Evolutionary conservation across 2,888 invertebrate species (phyloP), one percentile per base, ranked within the genome.

Genomic region (Endomychus coccineus): DNA sequence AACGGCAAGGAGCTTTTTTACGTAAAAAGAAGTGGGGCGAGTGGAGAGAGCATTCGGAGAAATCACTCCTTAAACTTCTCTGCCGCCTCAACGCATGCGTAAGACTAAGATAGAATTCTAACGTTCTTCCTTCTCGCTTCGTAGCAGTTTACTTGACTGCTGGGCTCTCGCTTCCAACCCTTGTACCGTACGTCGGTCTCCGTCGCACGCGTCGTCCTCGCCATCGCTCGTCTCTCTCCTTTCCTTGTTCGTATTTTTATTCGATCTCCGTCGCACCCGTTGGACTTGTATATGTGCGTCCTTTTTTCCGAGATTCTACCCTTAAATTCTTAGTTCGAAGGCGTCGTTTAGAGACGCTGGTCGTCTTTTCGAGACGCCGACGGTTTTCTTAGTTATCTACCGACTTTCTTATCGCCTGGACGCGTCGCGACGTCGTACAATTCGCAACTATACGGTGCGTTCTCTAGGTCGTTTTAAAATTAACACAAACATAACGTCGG

Each of bases 371-470:
- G 55, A 60, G 63, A 62, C 62, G 62, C 56, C 66, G 65, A 58
- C 61, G 62, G 53, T 56, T 64, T 64, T 66, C 66, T 66, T 66
- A 66, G 66, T 66, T 63, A 62, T 62, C 63, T 58, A 54, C 61
- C 56, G 61, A 59, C 62, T 64, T 66, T 64, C 66, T 67, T 67
- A 60, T 59, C 60, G 64, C 57, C 54, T 56, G 55, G 62, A 63
- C 64, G 64, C 64, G 60, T 52, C 63, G 58, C 51, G 61, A 55
- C 61, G 59, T 54, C 50, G 34, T n/a, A n/a, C n/a, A n/a, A n/a
- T n/a, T n/a, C n/a, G n/a, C n/a, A n/a, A n/a, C n/a, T n/a, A n/a
- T n/a, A n/a, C n/a, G n/a, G n/a, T n/a, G n/a, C n/a, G n/a, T n/a
- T n/a, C n/a, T n/a, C n/a, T n/a, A n/a, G n/a, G n/a, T n/a, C n/a